Evolutionary conservation across 2,113 vertebrate genomes (phyloP).

Genomic region (Psettodes erumei): DNA sequence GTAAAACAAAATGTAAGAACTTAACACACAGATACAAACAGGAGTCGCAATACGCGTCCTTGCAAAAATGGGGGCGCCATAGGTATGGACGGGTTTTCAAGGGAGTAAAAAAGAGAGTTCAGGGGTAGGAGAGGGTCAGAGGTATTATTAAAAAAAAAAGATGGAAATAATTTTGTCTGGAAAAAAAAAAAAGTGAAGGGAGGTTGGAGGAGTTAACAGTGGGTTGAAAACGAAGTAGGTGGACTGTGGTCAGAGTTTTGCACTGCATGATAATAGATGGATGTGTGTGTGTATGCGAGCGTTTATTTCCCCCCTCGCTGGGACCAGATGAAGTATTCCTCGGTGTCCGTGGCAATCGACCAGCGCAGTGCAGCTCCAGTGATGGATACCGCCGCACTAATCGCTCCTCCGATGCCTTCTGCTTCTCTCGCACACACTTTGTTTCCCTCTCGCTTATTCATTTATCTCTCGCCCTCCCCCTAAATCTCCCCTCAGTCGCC

Average conservation of each 20-base stretch:
- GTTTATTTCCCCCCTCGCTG: constrained; percentile 25
- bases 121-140: not conserved
- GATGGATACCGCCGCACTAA: constrained; percentile 80
- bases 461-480: constrained; percentile 57
- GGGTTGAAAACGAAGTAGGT: constrained; percentile 23
- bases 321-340: constrained; percentile 75
- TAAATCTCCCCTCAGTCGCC: constrained; percentile 14
- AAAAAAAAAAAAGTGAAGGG: constrained; percentile 28
- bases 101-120: not conserved
- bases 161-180: constrained; percentile 24
- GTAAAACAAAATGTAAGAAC: too few relatives aligned
- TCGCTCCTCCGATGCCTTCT: constrained; percentile 77
- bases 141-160: not conserved
- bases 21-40: constrained; percentile 14
- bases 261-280: constrained; percentile 49
- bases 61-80: constrained; percentile 43
- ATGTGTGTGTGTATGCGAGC: constrained; percentile 17
- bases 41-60: constrained; percentile 61
- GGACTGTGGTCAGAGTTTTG: constrained; percentile 35
- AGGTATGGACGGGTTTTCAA: constrained; percentile 36
- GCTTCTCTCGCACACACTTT: constrained; percentile 74
- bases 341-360: constrained; percentile 73
- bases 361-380: constrained; percentile 65
- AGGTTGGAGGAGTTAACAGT: constrained; percentile 18
- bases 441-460: constrained; percentile 70